Evolutionary conservation across 1,140 invertebrate genomes (phyloP), one percentile per base, ranked within the genome.

Genomic region (Leptoteleia sp.): DNA sequence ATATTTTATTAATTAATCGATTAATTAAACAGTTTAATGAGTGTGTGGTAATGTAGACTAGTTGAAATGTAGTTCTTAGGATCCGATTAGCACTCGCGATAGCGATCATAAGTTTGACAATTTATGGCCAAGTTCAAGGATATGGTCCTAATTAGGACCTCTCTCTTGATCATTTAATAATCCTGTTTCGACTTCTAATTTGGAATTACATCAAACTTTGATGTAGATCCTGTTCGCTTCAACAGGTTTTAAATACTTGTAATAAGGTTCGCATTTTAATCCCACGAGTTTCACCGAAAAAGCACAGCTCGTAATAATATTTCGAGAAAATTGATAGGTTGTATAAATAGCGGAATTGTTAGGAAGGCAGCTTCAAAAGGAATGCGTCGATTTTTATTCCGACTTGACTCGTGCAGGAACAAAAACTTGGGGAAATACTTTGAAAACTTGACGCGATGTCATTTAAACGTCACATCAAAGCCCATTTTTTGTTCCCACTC

Each of bases 141-240:
- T 47, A 25, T 22, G 33, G 57, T 62, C 29, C 48, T 72, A 72
- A 72, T 72, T 72, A 72, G 48, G 57, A 31, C 25, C n/a, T n/a
- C 68, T 31, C 38, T 7, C 37, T 61, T 29, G 54, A 61, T 52
- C 54, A 47, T 16, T 71, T 71, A 61, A 71, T 61, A 71, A 62
- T 61, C 67, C 38, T 45, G 67, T 50, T 70, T 70, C 17, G 35
- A 70, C 55, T 71, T 71, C 13, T 54, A 71, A 61, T 71, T 71
- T 61, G 37, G 67, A 71, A 43, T 33, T 61, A 70, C 35, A 61
- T 62, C 68, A 71, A 61, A 43, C n/a, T 57, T 50, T 35, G 42
- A 70, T 65, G 62, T 54, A 57, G 52, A 48, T 48, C 52, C 40
- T 12, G 47, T 38, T 12, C 4, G 42, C 38, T 57, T 38, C 22